Conservation (phyloP, 2,113 vertebrate species). For the Epinephelus lanceolatus region DNA sequence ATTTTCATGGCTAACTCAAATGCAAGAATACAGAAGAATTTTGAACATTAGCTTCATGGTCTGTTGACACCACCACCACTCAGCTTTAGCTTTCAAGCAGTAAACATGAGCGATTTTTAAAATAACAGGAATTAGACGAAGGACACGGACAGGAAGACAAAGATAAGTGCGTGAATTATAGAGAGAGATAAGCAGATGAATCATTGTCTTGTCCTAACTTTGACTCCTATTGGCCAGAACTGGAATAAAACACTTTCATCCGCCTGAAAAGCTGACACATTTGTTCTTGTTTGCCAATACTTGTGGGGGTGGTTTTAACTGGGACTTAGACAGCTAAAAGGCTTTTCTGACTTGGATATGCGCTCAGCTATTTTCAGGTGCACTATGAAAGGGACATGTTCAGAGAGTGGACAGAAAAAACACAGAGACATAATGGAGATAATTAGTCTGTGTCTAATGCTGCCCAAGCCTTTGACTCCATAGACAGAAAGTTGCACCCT, state of each 20-base stretch:
- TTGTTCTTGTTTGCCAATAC: neutral
- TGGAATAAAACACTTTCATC: neutral
- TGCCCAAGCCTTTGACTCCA: neutral
- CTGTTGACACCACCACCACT: neutral
- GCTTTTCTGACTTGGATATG: neutral
- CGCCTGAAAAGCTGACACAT: neutral
- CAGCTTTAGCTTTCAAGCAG: neutral
- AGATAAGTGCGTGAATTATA: neutral
- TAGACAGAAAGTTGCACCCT: neutral
- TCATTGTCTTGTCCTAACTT: constrained; percentile 3
- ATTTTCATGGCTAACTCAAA: neutral
- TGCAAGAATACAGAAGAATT: neutral
- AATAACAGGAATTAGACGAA: neutral
- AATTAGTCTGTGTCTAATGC: neutral
- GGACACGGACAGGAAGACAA: neutral
- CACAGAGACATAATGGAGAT: neutral
- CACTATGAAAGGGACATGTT: neutral
- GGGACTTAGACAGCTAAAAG: neutral
- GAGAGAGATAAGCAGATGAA: constrained; percentile 1
- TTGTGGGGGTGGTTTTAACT: neutral
- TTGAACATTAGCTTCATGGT: neutral
- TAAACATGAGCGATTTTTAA: neutral
- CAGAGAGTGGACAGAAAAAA: neutral
- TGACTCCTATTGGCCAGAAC: neutral
- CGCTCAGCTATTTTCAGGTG: neutral